Conservation (phyloP, 1,140 invertebrate species). For the Trissolcus basalis region DNA sequence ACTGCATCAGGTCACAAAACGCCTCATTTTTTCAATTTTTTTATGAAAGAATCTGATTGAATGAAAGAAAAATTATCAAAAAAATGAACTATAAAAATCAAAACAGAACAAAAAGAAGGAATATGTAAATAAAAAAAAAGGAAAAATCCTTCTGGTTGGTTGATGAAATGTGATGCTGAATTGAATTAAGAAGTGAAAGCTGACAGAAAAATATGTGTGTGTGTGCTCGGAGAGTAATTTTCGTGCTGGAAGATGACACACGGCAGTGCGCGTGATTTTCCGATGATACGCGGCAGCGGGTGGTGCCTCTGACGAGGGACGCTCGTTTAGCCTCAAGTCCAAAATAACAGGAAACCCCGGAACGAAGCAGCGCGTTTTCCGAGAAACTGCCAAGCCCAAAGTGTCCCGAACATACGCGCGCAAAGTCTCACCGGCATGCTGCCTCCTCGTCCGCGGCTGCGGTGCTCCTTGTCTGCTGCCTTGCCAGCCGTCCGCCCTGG, state of each 20-base stretch:
- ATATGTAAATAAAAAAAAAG: too few relatives aligned
- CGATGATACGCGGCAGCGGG: constrained; percentile 27
- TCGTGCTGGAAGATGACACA: neutral
- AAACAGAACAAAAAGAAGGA: too few relatives aligned
- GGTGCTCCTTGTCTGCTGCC: constrained; percentile 4
- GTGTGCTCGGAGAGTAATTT: constrained; percentile 14
- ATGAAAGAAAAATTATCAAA: too few relatives aligned
- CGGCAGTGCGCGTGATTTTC: constrained; percentile 7
- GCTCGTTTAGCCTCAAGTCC: constrained; percentile 39
- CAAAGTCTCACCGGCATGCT: constrained; percentile 39
- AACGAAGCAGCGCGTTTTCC: constrained; percentile 33
- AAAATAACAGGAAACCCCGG: constrained; percentile 42
- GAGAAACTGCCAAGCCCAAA: constrained; percentile 22
- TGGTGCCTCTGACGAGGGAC: constrained; percentile 29
- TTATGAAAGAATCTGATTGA: too few relatives aligned
- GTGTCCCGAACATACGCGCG: constrained; percentile 44
- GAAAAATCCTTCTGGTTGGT: neutral
- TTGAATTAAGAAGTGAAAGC: constrained; percentile 33
- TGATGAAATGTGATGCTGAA: constrained; percentile 10
- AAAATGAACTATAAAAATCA: too few relatives aligned
- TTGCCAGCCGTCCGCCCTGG: constrained; percentile 1
- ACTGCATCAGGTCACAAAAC: too few relatives aligned
- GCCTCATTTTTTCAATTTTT: too few relatives aligned
- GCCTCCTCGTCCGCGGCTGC: constrained; percentile 13
- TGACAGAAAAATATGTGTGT: constrained; percentile 30